Evolutionary conservation across 2,888 invertebrate genomes (phyloP), one percentile per base, ranked within the genome.

Genomic region (Heteromurus nitidus): DNA sequence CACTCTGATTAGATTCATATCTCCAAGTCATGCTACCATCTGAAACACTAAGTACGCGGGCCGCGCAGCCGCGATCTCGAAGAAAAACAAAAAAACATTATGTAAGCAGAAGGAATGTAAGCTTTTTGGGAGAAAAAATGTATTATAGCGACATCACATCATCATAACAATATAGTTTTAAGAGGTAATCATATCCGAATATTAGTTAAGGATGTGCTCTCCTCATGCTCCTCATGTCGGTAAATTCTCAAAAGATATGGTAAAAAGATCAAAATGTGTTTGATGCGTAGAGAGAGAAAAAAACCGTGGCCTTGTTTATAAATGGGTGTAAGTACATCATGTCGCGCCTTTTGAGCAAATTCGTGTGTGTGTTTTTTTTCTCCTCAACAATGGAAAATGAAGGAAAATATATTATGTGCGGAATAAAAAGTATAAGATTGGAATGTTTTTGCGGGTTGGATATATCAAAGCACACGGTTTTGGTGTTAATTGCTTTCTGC

Each of bases 1-100:
- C 28, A 65, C 30, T 55, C 44, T 67, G 75, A 75, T 75, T 75
- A 75, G 75, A 75, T 75, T 36, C 53, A 65, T 75, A 75, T 75
- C 75, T 55, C 50, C 20, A 18, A 75, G 75, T 67, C 67, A 75
- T 75, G 75, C 55, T 16, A 62, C 20, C 62, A 62, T 30, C 62
- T 18, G 2, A 1, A 28, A 16, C 58, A 58, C 2, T n/a, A 5
- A 55, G 5, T 3, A 9, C 55, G n/a, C 5, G 9, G 9, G n/a
- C 11, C 13, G 18, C 18, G n/a, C 9, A 18, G 50, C 11, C 11
- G 13, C 5, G 13, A 36, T 9, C 36, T 36, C 36, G 5, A 36
- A 36, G 13, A 36, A 13, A 36, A 13, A 36, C 13, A 5, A 18
- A 50, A n/a, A 50, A 50, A 50, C 50, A 18, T n/a, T 36, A 36